Percentiles rank a stretch among this genome's conserved stretches.
Evolutionary conservation across 2,797 vertebrate species (phyloP).

Genomic region (Dryobates pubescens): DNA sequence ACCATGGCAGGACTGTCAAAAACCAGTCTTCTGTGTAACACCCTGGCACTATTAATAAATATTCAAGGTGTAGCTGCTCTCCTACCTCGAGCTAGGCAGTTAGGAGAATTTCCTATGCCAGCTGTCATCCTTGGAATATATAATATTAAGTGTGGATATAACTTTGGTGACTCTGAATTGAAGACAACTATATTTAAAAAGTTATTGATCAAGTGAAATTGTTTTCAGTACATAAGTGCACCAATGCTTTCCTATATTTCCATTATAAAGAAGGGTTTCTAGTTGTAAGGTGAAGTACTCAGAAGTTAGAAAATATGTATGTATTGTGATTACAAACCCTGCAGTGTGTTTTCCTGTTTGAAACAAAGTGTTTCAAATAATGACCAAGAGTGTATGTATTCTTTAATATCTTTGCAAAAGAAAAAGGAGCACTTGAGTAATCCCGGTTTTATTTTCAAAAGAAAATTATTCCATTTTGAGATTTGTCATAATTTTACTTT

Average conservation of each 20-base stretch:
- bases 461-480: not conserved
- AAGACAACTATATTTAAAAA: not conserved
- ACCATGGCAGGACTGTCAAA: not conserved
- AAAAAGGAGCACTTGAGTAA: not conserved
- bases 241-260: not conserved
- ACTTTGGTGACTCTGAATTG: not conserved
- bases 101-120: not conserved
- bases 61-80: not conserved
- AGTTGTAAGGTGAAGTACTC: not conserved
- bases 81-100: not conserved
- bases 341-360: not conserved
- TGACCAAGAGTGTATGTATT: not conserved
- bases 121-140: not conserved
- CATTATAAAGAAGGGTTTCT: not conserved
- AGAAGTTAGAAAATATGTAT: not conserved
- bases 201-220: not conserved
- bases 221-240: not conserved
- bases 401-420: not conserved
- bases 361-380: not conserved
- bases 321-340: not conserved
- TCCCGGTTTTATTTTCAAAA: not conserved
- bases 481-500: not conserved
- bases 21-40: not conserved
- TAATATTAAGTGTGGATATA: not conserved
- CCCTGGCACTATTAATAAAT: not conserved